These are phyloP conservation scores for Sebastes hopkinsi DNA, from an alignment of 2,797 vertebrate species.

Conservation along the genomic window DNA sequence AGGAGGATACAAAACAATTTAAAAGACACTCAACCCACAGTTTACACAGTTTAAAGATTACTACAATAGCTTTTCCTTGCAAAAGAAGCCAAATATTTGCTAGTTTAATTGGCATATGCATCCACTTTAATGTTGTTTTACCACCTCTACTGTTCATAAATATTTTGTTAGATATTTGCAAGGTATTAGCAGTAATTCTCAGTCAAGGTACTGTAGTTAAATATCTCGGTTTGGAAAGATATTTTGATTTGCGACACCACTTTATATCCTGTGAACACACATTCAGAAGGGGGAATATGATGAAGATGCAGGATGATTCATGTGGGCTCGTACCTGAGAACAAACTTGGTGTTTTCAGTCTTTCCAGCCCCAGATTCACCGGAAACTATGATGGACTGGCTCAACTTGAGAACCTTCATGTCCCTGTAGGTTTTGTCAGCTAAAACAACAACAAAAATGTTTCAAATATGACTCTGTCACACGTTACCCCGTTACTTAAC, in stretches of 20 bases:
- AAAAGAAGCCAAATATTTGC: neutral
- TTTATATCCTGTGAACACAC: neutral
- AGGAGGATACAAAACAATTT: neutral
- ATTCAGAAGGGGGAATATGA: neutral
- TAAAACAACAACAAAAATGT: slow-evolving; percentile 54
- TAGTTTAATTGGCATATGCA: neutral
- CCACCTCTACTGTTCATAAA: neutral
- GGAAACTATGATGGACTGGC: slow-evolving; percentile 98
- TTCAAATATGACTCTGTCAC: neutral
- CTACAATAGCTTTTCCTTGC: neutral
- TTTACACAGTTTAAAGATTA: neutral
- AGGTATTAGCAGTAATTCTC: neutral
- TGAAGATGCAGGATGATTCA: neutral
- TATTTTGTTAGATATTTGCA: neutral
- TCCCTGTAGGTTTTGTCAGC: slow-evolving; percentile 98
- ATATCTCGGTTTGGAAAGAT: neutral
- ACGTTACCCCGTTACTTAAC: neutral
- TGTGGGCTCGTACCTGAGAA: slow-evolving; percentile 86
- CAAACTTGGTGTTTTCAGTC: slow-evolving; percentile 99
- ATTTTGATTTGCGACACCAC: neutral
- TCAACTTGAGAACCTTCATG: slow-evolving; percentile 98
- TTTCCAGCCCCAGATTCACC: slow-evolving; percentile 99
- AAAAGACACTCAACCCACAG: neutral
- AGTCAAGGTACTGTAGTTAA: neutral
- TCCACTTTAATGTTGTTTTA: neutral